phyloP scores from a whole-genome alignment of 1,140 invertebrate species.

The Drosophila lacertosa region DNA sequence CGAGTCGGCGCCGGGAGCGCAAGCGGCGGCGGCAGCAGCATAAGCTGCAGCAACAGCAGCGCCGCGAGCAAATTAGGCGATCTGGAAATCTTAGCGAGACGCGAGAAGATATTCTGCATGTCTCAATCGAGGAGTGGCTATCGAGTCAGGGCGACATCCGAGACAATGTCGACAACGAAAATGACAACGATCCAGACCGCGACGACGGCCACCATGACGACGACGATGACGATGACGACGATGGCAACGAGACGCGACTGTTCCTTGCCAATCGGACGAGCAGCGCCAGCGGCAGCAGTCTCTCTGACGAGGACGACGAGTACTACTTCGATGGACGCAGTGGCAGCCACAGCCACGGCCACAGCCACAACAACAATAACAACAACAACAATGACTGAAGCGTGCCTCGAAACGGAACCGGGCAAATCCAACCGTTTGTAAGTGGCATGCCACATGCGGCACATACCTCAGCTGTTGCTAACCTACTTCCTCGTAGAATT shows the following conservation, averaged over 20 bases:
- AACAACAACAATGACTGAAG: constrained; percentile 70
- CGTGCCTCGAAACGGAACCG: constrained; percentile 66
- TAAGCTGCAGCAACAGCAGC: constrained; percentile 73
- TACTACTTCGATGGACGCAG: constrained; percentile 80
- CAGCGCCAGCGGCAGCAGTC: constrained; percentile 74
- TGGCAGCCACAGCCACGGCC: constrained; percentile 51
- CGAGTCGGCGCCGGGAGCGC: constrained; percentile 63
- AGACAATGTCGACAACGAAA: constrained; percentile 49
- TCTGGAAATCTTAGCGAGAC: constrained; percentile 84
- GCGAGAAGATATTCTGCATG: constrained; percentile 84
- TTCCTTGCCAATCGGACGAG: constrained; percentile 65
- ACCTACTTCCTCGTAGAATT: constrained; percentile 76
- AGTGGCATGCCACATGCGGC: constrained; percentile 31
- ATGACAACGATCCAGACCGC: constrained; percentile 40
- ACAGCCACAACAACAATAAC: constrained; percentile 50
- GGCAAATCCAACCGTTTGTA: constrained; percentile 79
- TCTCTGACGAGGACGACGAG: constrained; percentile 80
- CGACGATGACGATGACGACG: constrained; percentile 30
- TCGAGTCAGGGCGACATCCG: constrained; percentile 77
- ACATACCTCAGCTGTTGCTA: not conserved
- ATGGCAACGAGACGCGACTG: constrained; percentile 60
- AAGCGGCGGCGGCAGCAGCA: constrained; percentile 65
- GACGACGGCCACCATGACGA: constrained; percentile 30
- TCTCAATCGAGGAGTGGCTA: constrained; percentile 84
- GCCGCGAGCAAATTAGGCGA: constrained; percentile 83